Conservation (phyloP, 2,888 invertebrate genomes). For the Caradrina clavipalpis region DNA sequence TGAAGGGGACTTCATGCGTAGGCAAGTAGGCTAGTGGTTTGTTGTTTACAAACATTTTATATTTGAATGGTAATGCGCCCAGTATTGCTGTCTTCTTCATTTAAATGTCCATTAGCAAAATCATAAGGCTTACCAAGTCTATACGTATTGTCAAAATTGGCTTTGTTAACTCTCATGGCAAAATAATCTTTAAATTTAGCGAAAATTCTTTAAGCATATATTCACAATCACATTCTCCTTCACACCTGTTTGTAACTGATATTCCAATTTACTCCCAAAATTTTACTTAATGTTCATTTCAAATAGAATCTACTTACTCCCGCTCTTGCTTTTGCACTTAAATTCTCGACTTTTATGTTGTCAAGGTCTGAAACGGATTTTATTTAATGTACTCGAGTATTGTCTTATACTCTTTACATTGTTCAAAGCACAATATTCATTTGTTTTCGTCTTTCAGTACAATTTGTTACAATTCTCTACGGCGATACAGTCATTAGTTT, state of each 20-base stretch:
- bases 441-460: constrained; percentile 6
- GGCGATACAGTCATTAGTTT: constrained; percentile 4
- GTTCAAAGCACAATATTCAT: constrained; percentile 24
- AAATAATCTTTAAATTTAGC: background rate
- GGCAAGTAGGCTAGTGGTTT: background rate
- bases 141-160: background rate
- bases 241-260: background rate
- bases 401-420: constrained; percentile 11
- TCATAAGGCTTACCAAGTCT: background rate
- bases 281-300: background rate
- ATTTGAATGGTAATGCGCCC: background rate
- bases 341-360: constrained; percentile 45
- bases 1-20: constrained; percentile 28
- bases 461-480: constrained; percentile 6
- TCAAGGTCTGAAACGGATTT: constrained; percentile 67
- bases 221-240: too few species aligned
- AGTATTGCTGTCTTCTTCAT: background rate
- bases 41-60: constrained; percentile 31
- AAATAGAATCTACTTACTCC: background rate
- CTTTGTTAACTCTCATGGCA: background rate
- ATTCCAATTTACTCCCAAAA: background rate
- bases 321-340: constrained; percentile 17
- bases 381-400: constrained; percentile 42
- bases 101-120: background rate
- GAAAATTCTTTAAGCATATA: background rate